A percentile compares a stretch with the other conserved stretches of the same genome.
Conservation (phyloP, 2,797 vertebrate species). For the Phrynocephalus forsythii region DNA sequence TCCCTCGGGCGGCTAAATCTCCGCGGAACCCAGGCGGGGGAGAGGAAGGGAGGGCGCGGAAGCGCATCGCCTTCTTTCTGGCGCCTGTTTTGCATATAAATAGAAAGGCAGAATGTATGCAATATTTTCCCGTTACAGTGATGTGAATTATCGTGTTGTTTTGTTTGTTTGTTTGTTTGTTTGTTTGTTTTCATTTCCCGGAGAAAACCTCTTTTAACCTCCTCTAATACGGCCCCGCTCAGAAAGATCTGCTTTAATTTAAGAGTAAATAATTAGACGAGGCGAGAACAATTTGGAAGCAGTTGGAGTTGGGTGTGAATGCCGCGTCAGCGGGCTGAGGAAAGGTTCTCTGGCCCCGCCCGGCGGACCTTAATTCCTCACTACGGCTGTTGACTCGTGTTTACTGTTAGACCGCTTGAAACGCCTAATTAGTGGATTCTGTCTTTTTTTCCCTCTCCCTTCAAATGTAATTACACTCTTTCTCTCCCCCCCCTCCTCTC, state of each 20-base stretch:
- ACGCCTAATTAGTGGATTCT: slow-evolving; percentile 78
- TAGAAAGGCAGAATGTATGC: not conserved
- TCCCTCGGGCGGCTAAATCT: slow-evolving; percentile 22
- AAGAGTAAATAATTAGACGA: slow-evolving; percentile 54
- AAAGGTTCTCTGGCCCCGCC: not conserved
- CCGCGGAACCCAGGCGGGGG: not conserved
- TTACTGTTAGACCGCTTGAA: slow-evolving; percentile 70
- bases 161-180: not conserved
- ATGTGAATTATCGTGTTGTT: slow-evolving; percentile 3
- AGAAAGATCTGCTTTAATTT: slow-evolving; percentile 55
- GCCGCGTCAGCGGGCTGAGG: slow-evolving; percentile 72
- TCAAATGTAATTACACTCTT: slow-evolving; percentile 77
- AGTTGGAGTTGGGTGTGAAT: slow-evolving; percentile 28
- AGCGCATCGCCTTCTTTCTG: not conserved
- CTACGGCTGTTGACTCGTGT: slow-evolving; percentile 55
- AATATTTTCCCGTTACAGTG: slow-evolving; percentile 30
- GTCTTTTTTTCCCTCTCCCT: slow-evolving; percentile 6
- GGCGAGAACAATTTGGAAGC: slow-evolving; percentile 36
- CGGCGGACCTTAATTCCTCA: slow-evolving; percentile 56
- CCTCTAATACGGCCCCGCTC: slow-evolving; percentile 44
- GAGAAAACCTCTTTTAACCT: slow-evolving; percentile 3
- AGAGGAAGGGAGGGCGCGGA: not conserved
- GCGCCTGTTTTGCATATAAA: slow-evolving; percentile 11
- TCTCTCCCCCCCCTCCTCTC: not conserved
- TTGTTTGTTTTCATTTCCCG: not conserved